Evolutionary conservation across 2,888 invertebrate genomes (phyloP).

Genomic region (Drosophila macrothrix): DNA sequence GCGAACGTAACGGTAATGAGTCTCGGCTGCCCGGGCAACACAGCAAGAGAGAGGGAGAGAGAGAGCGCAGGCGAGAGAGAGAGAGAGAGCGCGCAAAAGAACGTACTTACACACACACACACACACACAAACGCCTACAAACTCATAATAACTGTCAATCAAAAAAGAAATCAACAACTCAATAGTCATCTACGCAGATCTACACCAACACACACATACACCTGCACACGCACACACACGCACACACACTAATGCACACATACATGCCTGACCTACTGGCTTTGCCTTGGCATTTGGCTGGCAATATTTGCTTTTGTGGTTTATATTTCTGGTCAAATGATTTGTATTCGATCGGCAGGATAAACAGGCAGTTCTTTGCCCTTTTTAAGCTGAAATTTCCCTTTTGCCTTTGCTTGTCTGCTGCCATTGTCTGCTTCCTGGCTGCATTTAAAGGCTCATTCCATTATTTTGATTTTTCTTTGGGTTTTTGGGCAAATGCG

Average conservation of each 20-base stretch:
- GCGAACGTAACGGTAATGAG: constrained; percentile 54
- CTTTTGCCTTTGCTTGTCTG: constrained; percentile 54
- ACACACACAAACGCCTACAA: not conserved
- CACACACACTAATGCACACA: not conserved
- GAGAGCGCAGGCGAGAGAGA: not conserved
- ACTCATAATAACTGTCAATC: constrained; percentile 72
- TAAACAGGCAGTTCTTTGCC: constrained; percentile 44
- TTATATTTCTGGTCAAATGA: constrained; percentile 82
- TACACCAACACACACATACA: constrained; percentile 18
- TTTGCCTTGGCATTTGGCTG: constrained; percentile 36
- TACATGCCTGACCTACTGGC: constrained; percentile 63
- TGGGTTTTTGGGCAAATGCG: constrained; percentile 55
- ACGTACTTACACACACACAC: not conserved
- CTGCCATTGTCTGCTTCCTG: constrained; percentile 47
- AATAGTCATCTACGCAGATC: constrained; percentile 49
- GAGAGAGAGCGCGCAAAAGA: constrained; percentile 2
- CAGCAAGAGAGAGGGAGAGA: constrained; percentile 2
- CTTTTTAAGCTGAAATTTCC: constrained; percentile 75
- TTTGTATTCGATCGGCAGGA: constrained; percentile 70
- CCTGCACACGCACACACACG: not conserved
- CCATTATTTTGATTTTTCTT: not conserved
- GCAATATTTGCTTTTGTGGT: constrained; percentile 68
- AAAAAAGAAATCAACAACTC: constrained; percentile 61
- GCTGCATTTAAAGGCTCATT: constrained; percentile 71
- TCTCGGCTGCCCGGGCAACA: constrained; percentile 57